Evolutionary conservation across 2,888 invertebrate species (phyloP).

Genomic region (Drosophila greeni): DNA sequence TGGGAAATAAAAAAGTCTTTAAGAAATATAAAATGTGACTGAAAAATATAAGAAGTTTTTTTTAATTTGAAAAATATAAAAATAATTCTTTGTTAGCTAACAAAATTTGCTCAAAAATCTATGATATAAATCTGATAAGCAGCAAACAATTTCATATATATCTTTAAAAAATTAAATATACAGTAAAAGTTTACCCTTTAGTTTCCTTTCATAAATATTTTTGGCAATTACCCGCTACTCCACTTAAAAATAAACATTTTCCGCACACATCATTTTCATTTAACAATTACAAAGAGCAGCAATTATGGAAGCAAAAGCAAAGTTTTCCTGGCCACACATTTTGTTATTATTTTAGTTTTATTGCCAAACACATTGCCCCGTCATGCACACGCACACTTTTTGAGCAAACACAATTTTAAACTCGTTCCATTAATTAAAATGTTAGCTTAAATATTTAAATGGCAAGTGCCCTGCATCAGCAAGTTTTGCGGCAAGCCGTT

Average conservation of each 20-base stretch:
- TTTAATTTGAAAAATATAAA: no score
- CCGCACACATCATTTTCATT: constrained; percentile 7
- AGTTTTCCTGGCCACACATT: background rate
- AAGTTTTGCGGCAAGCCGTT: constrained; percentile 4
- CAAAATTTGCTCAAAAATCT: no score
- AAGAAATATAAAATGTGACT: no score
- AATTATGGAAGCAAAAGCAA: background rate
- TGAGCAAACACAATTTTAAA: constrained; percentile 21
- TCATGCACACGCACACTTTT: constrained; percentile 6
- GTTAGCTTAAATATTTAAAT: constrained; percentile 27
- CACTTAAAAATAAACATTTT: background rate
- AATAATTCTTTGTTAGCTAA: no score
- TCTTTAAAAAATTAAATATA: no score
- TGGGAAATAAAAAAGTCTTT: no score
- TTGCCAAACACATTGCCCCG: constrained; percentile 6
- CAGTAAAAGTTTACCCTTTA: no score
- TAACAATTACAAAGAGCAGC: background rate
- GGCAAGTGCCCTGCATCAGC: constrained; percentile 21
- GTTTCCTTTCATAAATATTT: background rate
- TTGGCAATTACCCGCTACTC: no score
- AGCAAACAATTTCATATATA: no score
- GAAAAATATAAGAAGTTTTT: no score
- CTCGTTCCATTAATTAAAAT: constrained; percentile 37
- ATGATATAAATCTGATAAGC: no score
- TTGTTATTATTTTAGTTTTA: constrained; percentile 16